Conservation (phyloP, 2,888 invertebrate species). For the Drepanosiphum platanoidis region DNA sequence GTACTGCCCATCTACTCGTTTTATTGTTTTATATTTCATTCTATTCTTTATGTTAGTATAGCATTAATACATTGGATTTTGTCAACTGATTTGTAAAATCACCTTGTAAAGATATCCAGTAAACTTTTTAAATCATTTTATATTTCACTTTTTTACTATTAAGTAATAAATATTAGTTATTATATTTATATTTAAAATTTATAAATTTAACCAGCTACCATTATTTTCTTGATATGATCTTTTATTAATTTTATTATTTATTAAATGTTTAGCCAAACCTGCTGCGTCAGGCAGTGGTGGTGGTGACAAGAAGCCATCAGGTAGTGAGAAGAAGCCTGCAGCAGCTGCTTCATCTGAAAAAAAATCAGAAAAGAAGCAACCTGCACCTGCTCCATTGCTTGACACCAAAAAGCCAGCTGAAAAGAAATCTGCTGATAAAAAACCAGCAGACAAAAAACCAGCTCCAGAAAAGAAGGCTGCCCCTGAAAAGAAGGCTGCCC, state of each 20-base stretch:
- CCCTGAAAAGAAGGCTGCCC: slow-evolving; percentile 66
- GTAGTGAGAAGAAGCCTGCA: slow-evolving; percentile 62
- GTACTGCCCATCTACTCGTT: too few relatives aligned
- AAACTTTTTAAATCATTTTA: too few relatives aligned
- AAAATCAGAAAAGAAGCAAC: slow-evolving; percentile 63
- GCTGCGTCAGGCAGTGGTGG: slow-evolving; percentile 60
- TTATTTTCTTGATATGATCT: too few relatives aligned
- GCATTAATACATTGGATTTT: too few relatives aligned
- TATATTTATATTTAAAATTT: too few relatives aligned
- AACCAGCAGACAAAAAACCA: slow-evolving; percentile 68
- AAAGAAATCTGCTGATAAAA: slow-evolving; percentile 69
- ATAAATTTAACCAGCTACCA: too few relatives aligned
- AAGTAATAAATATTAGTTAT: too few relatives aligned
- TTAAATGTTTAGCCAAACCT: slow-evolving; percentile 21
- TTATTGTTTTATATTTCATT: too few relatives aligned
- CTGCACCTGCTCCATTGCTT: slow-evolving; percentile 65
- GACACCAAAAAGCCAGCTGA: slow-evolving; percentile 69
- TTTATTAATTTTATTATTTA: background rate
- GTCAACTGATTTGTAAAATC: too few relatives aligned
- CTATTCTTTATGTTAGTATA: too few relatives aligned
- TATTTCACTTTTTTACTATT: too few relatives aligned
- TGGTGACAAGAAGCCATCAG: slow-evolving; percentile 55
- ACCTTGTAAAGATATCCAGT: too few relatives aligned
- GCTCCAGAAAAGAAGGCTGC: slow-evolving; percentile 68
- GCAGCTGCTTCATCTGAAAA: slow-evolving; percentile 63